Evolutionary conservation across 1,140 invertebrate genomes (phyloP).

Genomic region (Apis dorsata): DNA sequence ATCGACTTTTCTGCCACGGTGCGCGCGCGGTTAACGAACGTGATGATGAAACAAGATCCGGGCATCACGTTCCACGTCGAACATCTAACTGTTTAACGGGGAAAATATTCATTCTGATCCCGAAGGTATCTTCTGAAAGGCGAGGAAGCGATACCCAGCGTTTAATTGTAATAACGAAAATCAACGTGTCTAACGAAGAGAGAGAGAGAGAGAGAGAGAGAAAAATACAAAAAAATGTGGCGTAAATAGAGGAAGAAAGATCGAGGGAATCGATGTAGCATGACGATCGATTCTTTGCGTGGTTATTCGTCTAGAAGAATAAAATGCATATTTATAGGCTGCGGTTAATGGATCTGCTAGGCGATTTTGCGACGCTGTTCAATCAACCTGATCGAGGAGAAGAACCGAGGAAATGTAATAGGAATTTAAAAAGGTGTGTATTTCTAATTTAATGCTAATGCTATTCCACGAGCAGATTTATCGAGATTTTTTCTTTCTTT

Average conservation of each 20-base stretch:
- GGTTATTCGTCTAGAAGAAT: neutral
- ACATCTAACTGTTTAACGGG: neutral
- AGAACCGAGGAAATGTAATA: neutral
- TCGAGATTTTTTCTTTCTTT: too few species aligned
- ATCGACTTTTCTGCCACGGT: conserved; percentile 31
- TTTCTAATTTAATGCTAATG: neutral
- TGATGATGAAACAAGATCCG: conserved; percentile 1
- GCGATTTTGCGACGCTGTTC: conserved; percentile 63
- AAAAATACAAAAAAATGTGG: too few species aligned
- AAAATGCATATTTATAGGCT: conserved; percentile 71
- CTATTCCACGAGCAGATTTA: too few species aligned
- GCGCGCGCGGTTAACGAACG: conserved; percentile 36
- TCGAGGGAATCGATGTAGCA: conserved; percentile 55
- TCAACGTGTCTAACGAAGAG: neutral
- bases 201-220: neutral
- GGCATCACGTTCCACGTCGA: neutral
- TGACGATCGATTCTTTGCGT: conserved; percentile 63
- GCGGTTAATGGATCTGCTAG: conserved; percentile 64
- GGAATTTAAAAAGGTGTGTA: neutral
- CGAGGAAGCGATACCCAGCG: neutral
- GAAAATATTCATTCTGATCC: neutral
- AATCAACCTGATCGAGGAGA: neutral
- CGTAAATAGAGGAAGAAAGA: neutral
- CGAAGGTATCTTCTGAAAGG: neutral
- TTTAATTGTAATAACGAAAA: conserved; percentile 29